Conservation (phyloP, 2,888 invertebrate species). For the Smittia aterrima region DNA sequence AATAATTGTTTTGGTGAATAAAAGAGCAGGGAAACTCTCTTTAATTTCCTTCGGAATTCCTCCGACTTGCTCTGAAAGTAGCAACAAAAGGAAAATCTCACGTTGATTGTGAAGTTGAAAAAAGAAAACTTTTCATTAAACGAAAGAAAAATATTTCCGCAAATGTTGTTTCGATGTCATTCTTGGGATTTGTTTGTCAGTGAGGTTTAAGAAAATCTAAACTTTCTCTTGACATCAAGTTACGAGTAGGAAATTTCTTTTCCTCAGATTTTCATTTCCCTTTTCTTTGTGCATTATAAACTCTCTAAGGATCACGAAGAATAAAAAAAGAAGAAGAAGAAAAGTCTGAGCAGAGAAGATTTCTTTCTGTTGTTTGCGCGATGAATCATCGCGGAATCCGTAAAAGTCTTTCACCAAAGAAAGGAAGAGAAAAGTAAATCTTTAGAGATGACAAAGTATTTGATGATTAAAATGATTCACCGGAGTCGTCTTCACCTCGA, state of each 20-base stretch:
- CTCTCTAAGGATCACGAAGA: neutral
- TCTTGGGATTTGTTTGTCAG: conserved; percentile 13
- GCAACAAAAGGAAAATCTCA: neutral
- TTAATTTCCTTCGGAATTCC: neutral
- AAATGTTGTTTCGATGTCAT: conserved; percentile 41
- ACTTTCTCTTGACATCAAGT: conserved; percentile 12
- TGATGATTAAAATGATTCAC: conserved; percentile 25
- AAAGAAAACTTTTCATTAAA: conserved; percentile 31
- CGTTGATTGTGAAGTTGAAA: neutral
- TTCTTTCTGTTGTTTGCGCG: neutral
- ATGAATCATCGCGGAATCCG: neutral
- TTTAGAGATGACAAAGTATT: conserved; percentile 22
- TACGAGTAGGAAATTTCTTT: conserved; percentile 31
- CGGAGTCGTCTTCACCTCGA: neutral
- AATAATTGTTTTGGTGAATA: neutral
- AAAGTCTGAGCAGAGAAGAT: neutral
- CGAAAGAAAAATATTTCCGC: conserved; percentile 13
- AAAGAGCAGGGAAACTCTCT: neutral
- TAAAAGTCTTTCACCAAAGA: neutral
- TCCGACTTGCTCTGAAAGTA: neutral
- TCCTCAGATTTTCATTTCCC: conserved; percentile 39
- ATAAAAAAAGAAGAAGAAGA: neutral
- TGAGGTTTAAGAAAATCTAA: neutral
- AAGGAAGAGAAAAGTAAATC: conserved; percentile 16
- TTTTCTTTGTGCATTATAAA: conserved; percentile 17